Percentiles rank a stretch among this genome's conserved stretches.
These are phyloP conservation scores for Cranoglanis bouderius DNA, from an alignment of 2,113 vertebrate genomes.

Conservation along the genomic window DNA sequence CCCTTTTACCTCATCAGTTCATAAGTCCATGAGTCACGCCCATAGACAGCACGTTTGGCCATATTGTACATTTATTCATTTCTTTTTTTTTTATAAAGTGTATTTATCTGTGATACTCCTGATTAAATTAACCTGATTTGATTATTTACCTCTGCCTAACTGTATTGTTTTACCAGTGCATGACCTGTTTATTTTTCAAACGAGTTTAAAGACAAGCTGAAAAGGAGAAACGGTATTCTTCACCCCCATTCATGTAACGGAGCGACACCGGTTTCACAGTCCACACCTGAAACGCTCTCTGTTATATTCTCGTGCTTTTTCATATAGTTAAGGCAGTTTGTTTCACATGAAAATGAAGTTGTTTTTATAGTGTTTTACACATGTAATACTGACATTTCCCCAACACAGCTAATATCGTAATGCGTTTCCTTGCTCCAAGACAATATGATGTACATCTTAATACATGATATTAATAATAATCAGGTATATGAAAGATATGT, in stretches of 20 bases:
- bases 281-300: not conserved
- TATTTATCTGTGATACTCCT: not conserved
- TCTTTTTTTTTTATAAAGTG: not conserved
- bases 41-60: not conserved
- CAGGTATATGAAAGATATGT: not conserved
- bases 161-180: not conserved
- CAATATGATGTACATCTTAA: no score
- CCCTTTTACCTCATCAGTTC: no score
- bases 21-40: not conserved
- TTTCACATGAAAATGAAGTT: no score
- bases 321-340: no score
- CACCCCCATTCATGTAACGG: not conserved
- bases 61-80: not conserved
- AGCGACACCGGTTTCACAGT: not conserved
- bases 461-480: not conserved
- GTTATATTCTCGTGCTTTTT: not conserved
- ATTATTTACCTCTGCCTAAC: not conserved
- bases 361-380: no score
- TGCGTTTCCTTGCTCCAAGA: no score
- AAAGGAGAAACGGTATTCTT: not conserved
- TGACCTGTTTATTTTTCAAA: not conserved
- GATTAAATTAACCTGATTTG: not conserved
- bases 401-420: no score
- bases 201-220: not conserved
- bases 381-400: no score